These are phyloP conservation scores for Papilio demoleus DNA, from an alignment of 2,888 invertebrate species.

Conservation along the genomic window DNA sequence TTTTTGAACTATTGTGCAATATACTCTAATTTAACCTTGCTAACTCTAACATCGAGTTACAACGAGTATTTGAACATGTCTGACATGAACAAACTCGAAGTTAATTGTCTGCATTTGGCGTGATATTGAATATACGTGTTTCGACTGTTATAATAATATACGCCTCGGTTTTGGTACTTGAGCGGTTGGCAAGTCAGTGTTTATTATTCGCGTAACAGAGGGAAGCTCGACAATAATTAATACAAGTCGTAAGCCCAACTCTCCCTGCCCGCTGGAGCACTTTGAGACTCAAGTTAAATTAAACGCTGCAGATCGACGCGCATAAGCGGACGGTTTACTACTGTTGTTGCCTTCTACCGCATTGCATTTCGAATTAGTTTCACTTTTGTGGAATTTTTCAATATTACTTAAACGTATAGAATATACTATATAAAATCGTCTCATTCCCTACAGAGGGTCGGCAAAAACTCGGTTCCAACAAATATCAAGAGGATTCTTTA, in stretches of 20 bases:
- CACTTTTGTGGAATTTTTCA: conserved; percentile 41
- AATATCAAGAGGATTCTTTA: no score
- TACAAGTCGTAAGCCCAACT: conserved; percentile 55
- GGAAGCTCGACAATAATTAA: conserved; percentile 53
- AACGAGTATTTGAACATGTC: conserved; percentile 16
- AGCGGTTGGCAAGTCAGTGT: conserved; percentile 43
- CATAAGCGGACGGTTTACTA: conserved; percentile 61
- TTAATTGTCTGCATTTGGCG: conserved; percentile 25
- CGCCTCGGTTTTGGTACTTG: conserved; percentile 25
- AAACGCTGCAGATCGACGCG: conserved; percentile 71
- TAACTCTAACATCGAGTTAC: neutral
- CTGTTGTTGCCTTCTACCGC: conserved; percentile 54
- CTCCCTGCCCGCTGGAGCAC: conserved; percentile 61
- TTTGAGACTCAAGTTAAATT: conserved; percentile 74
- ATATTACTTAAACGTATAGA: neutral
- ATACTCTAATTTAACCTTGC: neutral
- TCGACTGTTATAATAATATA: conserved; percentile 35
- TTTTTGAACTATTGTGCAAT: neutral
- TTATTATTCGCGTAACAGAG: conserved; percentile 44
- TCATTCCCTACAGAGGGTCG: no score
- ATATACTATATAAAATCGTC: neutral
- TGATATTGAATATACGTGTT: conserved; percentile 34
- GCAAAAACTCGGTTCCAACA: no score
- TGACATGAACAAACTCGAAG: conserved; percentile 26
- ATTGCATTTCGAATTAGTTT: conserved; percentile 74